Base-by-base conservation (phyloP, 2,888 invertebrate species). In the Acanthosoma haemorrhoidale region DNA sequence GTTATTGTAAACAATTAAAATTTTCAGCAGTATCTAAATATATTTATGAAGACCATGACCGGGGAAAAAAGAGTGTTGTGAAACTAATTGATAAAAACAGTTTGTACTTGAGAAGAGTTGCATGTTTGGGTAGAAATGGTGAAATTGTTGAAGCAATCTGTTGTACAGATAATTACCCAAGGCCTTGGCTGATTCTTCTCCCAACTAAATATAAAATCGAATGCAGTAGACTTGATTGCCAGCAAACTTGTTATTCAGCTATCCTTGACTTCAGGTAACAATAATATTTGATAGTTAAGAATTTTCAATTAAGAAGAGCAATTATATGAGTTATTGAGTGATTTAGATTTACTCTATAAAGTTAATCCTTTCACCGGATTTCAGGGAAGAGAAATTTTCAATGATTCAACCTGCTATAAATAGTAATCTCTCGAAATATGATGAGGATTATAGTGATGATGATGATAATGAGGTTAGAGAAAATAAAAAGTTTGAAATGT, bases 131-230 rank as follows among this genome's bases (percentile, higher is more conserved):
- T 1, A 41, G 41, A 29, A 6, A 31, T 6, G 41, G 36, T 29
- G 64, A 64, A 41, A 29, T 39, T 16, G 41, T 25, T 8, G 39
- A 64, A 64, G 18, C 64, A 25, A 8, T 64, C n/a, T 64, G 64
- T 25, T 64, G 64, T 15, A n/a, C 64, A 15, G 41, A 38, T 16
- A 2, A 18, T 9, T 9, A 39, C 16, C 64, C 64, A 41, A 64
- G 41, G 41, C 39, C 64, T 9, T 64, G 64, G 64, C 38, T 38
- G 29, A 31, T 64, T 29, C 25, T 64, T 15, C 31, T 64, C n/a
- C 64, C 64, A 8, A 64, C 9, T 4, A 64, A 38, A 38, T n/a
- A 38, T 25, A 16, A 64, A 29, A 41, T 64, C 25, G 11, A 38
- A 34, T 64, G 64, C 6, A 4, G 25, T 15, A n/a, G 9, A 3